phyloP scores from a whole-genome alignment of 1,140 invertebrate species.

The Babylonia areolata region DNA sequence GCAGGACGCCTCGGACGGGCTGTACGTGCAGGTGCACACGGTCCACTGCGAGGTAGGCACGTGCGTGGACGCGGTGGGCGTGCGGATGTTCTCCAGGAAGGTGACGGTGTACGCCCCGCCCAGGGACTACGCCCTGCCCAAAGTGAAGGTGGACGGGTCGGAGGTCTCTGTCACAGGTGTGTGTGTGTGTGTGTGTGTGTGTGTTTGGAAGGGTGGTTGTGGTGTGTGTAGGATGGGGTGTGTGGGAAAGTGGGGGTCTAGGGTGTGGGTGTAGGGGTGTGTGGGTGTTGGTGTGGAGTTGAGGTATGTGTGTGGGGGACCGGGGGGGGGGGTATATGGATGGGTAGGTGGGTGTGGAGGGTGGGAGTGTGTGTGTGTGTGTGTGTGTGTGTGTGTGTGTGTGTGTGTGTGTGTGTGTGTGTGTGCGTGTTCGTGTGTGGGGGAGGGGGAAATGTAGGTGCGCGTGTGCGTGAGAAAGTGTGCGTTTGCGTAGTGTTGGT shows the following conservation, averaged over 20 bases:
- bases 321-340: no score
- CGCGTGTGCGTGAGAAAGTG: background rate
- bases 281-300: background rate
- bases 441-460: no score
- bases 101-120: conserved; percentile 1
- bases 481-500: no score
- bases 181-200: background rate
- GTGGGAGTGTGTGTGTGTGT: background rate
- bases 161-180: background rate
- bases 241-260: no score
- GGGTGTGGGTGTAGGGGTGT: background rate
- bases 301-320: background rate
- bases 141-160: background rate
- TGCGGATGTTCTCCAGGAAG: background rate
- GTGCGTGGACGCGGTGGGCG: conserved; percentile 1
- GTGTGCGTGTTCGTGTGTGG: background rate
- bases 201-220: background rate
- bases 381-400: background rate
- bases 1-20: background rate
- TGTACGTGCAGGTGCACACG: background rate
- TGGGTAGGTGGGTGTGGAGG: no score
- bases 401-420: conserved; percentile 11
- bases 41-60: conserved; percentile 8
- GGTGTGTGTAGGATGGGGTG: no score
- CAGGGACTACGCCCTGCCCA: conserved; percentile 9